These are phyloP conservation scores for Papilio helenus DNA, from an alignment of 1,140 invertebrate species.

Conservation along the genomic window DNA sequence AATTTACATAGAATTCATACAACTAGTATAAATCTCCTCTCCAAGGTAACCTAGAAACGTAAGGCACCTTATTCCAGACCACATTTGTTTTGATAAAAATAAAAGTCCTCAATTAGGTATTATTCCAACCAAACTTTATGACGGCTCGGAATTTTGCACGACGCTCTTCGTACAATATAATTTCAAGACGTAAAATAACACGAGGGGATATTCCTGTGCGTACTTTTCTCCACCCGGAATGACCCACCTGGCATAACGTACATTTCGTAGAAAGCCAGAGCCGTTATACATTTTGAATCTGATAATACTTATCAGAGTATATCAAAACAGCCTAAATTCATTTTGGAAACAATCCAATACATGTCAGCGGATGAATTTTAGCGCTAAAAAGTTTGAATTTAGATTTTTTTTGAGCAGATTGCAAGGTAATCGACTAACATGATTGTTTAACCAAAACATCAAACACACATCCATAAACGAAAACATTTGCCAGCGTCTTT, in stretches of 20 bases:
- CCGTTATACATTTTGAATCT: neutral
- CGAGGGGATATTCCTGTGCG: neutral
- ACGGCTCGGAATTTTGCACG: neutral
- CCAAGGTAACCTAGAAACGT: too few relatives aligned
- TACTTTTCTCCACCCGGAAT: neutral
- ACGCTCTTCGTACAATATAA: neutral
- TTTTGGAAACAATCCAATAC: slow-evolving; percentile 13
- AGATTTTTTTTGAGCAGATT: neutral
- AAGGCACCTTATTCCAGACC: too few relatives aligned
- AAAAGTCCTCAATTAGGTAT: too few relatives aligned
- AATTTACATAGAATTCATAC: neutral
- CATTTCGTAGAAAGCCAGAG: neutral
- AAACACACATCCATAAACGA: neutral
- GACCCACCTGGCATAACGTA: too few relatives aligned
- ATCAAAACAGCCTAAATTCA: slow-evolving; percentile 21
- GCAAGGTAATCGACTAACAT: slow-evolving; percentile 13
- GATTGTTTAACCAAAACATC: neutral
- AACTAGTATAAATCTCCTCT: neutral
- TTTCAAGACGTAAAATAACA: neutral
- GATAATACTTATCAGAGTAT: neutral
- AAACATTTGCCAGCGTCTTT: neutral
- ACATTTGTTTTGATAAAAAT: too few relatives aligned
- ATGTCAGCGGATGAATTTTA: slow-evolving; percentile 11
- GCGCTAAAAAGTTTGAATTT: slow-evolving; percentile 7
- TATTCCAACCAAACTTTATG: too few relatives aligned